Evolutionary conservation across 2,113 vertebrate species (phyloP).

Genomic region (Rhabdomys dilectus): DNA sequence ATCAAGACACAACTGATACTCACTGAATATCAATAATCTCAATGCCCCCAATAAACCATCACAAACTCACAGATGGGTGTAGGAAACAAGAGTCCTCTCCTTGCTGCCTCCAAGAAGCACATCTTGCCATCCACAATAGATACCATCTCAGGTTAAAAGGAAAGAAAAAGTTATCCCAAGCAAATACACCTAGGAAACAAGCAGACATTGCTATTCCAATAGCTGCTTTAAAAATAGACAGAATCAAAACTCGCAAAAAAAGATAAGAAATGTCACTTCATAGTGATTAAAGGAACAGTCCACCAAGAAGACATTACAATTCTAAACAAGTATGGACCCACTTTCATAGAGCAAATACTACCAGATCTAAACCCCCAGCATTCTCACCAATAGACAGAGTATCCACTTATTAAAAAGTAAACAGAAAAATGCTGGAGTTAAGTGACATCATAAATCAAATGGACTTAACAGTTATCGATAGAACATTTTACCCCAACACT

Average conservation of each 20-base stretch:
- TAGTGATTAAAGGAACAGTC: background rate
- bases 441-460: background rate
- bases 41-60: no score
- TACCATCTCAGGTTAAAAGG: background rate
- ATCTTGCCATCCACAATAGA: background rate
- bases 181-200: background rate
- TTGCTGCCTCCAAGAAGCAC: background rate
- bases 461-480: background rate
- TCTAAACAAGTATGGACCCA: background rate
- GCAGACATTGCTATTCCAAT: background rate
- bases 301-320: background rate
- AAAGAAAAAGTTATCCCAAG: background rate
- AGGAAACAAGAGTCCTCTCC: background rate
- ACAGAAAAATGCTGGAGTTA: background rate
- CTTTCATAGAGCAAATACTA: background rate
- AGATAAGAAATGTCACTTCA: background rate
- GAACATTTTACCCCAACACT: background rate
- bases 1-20: background rate
- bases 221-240: background rate
- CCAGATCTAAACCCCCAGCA: background rate
- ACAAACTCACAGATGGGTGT: background rate
- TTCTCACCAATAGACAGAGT: background rate
- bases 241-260: background rate
- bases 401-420: background rate
- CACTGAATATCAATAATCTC: background rate